Evolutionary conservation across 2,113 vertebrate genomes (phyloP), one percentile per base, ranked within the genome.

Genomic region (Paedocypris sp.): DNA sequence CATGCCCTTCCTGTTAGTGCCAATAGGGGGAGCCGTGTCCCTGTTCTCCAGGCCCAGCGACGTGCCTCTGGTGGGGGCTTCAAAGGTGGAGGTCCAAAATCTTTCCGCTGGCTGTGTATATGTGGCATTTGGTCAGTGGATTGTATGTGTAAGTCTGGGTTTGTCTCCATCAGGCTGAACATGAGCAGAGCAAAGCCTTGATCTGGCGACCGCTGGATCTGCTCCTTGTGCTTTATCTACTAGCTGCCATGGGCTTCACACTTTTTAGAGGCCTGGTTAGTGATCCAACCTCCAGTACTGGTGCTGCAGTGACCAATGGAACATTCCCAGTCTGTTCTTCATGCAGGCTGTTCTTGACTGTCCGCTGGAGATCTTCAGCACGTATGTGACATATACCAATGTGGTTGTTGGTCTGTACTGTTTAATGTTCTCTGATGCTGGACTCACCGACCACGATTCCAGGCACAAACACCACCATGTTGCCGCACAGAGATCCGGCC

Each of bases 201-300:
- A 51, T 88, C 42, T 83, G 74, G 77, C 85, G 90, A 3, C 91
- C 90, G 0, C 18, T 69, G 22, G 92, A 94, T 47, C 0, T 87
- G 67, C 68, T 70, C 7, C 72, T 92, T 16, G 4, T 91, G 29
- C 0, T 83, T 3, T 63, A 86, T 31, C 77, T 96, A 53, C 16
- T 85, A 13, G 76, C 80, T 2, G 73, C 81, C 1, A 81, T 82
- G 0, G 67, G 66, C 3, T 92, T 93, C 80, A 89, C 88, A 1
- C 22, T 90, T 64, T 90, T 96, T 73, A 86, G 91, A 73, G 91
- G 92, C 18, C 56, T 96, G 83, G 93, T 95, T 72, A 84, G 86
- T 74, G 54, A n/a, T n/a, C n/a, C n/a, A n/a, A n/a, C n/a, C n/a
- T n/a, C n/a, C n/a, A n/a, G n/a, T n/a, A n/a, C n/a, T n/a, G n/a